phyloP scores from a whole-genome alignment of 1,140 invertebrate genomes.

The Ganaspis sp. region DNA sequence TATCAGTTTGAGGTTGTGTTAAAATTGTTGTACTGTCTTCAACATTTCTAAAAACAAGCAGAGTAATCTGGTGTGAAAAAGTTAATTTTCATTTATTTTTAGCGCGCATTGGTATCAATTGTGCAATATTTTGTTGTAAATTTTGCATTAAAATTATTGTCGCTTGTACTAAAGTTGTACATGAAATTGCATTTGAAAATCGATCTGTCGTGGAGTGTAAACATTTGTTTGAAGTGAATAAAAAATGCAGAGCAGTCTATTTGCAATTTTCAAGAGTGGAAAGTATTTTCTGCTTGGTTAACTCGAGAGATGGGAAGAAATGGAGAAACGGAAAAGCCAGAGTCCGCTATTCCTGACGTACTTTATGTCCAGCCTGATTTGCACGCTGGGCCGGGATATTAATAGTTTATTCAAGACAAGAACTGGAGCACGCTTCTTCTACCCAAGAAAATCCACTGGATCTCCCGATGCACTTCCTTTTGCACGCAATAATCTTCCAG shows the following conservation, averaged over 20 bases:
- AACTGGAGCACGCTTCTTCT: constrained; percentile 56
- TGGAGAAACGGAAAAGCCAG: constrained; percentile 34
- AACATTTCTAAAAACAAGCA: too few relatives aligned
- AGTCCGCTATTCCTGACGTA: constrained; percentile 58
- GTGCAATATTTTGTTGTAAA: too few relatives aligned
- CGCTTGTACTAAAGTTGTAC: too few relatives aligned
- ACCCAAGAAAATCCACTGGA: background rate
- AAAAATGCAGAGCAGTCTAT: background rate
- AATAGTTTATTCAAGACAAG: constrained; percentile 62
- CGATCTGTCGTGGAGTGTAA: too few relatives aligned
- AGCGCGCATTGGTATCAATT: too few relatives aligned
- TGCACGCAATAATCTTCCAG: background rate
- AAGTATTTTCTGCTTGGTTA: background rate
- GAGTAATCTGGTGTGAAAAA: too few relatives aligned
- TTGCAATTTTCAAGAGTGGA: background rate
- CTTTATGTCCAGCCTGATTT: constrained; percentile 63
- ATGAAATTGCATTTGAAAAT: too few relatives aligned
- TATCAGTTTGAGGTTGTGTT: too few relatives aligned
- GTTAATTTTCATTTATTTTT: too few relatives aligned
- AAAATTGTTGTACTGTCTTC: too few relatives aligned
- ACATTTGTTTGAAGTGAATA: too few relatives aligned
- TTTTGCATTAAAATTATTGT: too few relatives aligned
- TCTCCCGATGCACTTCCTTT: background rate
- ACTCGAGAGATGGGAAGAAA: background rate
- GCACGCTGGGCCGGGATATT: constrained; percentile 56